Percentiles rank a stretch among this genome's conserved stretches.
Evolutionary conservation across 2,797 vertebrate genomes (phyloP).

Genomic region (Danio kyathit): DNA sequence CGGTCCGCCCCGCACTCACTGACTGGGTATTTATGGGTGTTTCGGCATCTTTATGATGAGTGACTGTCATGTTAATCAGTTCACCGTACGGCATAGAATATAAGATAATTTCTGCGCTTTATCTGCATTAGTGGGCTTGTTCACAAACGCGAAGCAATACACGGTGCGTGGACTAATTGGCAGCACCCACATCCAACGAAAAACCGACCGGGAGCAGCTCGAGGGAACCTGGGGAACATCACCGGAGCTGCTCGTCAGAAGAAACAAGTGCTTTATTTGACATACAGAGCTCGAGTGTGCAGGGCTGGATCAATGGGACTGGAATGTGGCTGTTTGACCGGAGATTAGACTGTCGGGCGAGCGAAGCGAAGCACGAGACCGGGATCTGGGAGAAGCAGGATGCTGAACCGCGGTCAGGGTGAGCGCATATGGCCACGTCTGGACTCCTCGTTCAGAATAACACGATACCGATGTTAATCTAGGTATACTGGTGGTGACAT

Average conservation of each 20-base stretch:
- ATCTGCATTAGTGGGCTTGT: not conserved
- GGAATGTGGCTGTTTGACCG: constrained; percentile 26
- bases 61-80: not conserved
- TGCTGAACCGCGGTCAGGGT: constrained; percentile 54
- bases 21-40: constrained; percentile 42
- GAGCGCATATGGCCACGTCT: constrained; percentile 37
- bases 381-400: constrained; percentile 49
- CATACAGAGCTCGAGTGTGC: not conserved
- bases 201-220: constrained; percentile 16
- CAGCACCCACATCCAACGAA: constrained; percentile 17
- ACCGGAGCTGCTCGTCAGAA: not conserved
- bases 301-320: not conserved
- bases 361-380: constrained; percentile 49
- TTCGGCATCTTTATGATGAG: constrained; percentile 7
- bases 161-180: constrained; percentile 26
- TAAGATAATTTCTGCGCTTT: not conserved
- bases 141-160: not conserved
- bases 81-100: not conserved
- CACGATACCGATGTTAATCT: not conserved
- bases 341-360: constrained; percentile 46
- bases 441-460: constrained; percentile 11
- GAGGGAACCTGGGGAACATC: constrained; percentile 15
- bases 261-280: constrained; percentile 31
- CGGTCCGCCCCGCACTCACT: constrained; percentile 58
- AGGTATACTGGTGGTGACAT: not conserved